Percentiles rank a stretch among this genome's conserved stretches.
Evolutionary conservation across 2,888 invertebrate genomes (phyloP).

Genomic region (Drosophila setosimentum): DNA sequence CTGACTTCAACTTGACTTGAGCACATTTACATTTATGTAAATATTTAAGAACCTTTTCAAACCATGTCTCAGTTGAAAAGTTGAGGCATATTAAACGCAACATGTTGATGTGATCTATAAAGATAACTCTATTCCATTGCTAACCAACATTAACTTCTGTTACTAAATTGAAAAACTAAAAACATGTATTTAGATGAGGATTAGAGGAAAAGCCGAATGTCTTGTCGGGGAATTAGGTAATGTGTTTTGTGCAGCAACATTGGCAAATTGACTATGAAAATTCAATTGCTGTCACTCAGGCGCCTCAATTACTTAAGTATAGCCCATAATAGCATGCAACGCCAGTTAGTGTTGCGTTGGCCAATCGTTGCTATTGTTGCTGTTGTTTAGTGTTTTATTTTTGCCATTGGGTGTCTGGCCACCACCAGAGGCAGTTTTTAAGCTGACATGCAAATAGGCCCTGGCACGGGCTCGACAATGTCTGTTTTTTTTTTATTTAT

Average conservation of each 20-base stretch:
- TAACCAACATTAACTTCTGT: accelerated
- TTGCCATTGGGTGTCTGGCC: slow-evolving; percentile 29
- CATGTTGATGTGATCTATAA: background rate
- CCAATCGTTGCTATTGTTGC: slow-evolving; percentile 25
- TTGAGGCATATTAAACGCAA: too few species aligned
- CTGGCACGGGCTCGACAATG: slow-evolving; percentile 14
- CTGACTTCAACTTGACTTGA: background rate
- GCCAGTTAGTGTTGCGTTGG: slow-evolving; percentile 20
- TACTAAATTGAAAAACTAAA: too few species aligned
- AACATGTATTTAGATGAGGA: too few species aligned
- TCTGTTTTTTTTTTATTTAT: slow-evolving; percentile 8
- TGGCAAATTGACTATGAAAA: slow-evolving; percentile 38
- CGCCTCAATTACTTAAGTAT: slow-evolving; percentile 21
- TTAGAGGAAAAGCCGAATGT: background rate
- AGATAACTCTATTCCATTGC: background rate
- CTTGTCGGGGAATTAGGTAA: background rate
- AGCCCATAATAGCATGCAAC: slow-evolving; percentile 21
- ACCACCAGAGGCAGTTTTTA: slow-evolving; percentile 17
- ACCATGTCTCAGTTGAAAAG: background rate
- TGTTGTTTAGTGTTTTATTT: slow-evolving; percentile 9
- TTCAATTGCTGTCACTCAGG: slow-evolving; percentile 38
- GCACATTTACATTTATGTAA: background rate
- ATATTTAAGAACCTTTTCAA: background rate
- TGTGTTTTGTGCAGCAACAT: background rate
- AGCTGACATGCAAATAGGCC: slow-evolving; percentile 39